Percentiles rank a stretch among this genome's conserved stretches.
Evolutionary conservation across 2,113 vertebrate genomes (phyloP).

Genomic region (Grammomys dolichurus): DNA sequence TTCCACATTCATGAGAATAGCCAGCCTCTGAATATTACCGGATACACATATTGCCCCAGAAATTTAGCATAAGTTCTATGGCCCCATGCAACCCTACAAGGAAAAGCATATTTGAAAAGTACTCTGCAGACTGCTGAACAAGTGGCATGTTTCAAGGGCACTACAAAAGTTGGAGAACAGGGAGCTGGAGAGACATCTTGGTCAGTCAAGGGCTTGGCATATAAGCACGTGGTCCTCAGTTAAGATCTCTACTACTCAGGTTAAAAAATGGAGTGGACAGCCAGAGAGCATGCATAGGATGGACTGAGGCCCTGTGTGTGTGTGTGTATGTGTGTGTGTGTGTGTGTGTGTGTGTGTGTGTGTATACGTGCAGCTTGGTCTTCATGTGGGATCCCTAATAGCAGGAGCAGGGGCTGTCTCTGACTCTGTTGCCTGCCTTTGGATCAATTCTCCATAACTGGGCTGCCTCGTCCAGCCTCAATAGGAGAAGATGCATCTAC

Average conservation of each 20-base stretch:
- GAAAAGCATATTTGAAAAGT: constrained; percentile 38
- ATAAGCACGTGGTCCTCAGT: not conserved
- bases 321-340: too few relatives aligned
- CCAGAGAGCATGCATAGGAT: not conserved
- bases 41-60: not conserved
- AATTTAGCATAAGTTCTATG: not conserved
- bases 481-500: not conserved
- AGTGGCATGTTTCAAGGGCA: constrained; percentile 44
- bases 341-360: too few relatives aligned
- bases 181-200: not conserved
- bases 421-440: not conserved
- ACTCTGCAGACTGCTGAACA: constrained; percentile 7
- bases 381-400: not conserved
- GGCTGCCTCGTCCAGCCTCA: not conserved
- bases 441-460: not conserved
- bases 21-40: not conserved
- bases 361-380: not conserved
- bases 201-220: not conserved
- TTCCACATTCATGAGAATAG: not conserved
- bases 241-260: not conserved
- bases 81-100: not conserved
- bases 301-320: not conserved
- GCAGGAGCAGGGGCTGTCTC: not conserved
- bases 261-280: not conserved
- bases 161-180: not conserved